Evolutionary conservation across 1,140 invertebrate genomes (phyloP), one percentile per base, ranked within the genome.

Genomic region (Theocolax elegans): DNA sequence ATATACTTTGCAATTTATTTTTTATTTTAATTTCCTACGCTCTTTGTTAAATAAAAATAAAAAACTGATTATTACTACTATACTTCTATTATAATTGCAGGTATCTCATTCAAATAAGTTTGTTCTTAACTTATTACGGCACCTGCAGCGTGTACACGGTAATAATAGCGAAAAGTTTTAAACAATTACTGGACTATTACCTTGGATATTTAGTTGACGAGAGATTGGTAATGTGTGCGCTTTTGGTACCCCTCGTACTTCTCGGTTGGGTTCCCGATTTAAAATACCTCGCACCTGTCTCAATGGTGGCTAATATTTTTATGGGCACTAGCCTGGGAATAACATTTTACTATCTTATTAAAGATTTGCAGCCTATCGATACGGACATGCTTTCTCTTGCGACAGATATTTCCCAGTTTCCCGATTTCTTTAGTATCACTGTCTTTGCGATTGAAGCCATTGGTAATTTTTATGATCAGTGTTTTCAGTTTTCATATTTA

Each of bases 391-490:
- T 86, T 44, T 79, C 84, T 1, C 75, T 87, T 6, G 75, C 86
- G 0, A 84, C 80, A 0, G 65, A 85, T 1, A 72, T 89, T 4
- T 75, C 79, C 0, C 86, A 88, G 21, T 89, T 93, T 79, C 92
- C 93, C 0, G 83, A 89, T 31, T 94, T 93, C 83, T 93, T 94
- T 79, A 90, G 90, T 35, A 88, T 92, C 3, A 92, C 91, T 0
- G 92, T 95, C 23, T 95, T 95, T 72, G 93, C 93, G 0, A 93
- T 95, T 88, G 93, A 94, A 85, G 93, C 92, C 15, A 94, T 94
- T 75, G 93, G 93, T 77, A 91, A n/a, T n/a, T n/a, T n/a, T n/a
- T n/a, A n/a, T n/a, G n/a, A n/a, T n/a, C n/a, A n/a, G n/a, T n/a
- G n/a, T n/a, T n/a, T n/a, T n/a, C n/a, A n/a, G n/a, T n/a, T n/a